Conservation (phyloP, 1,140 invertebrate species). For the Zaprionus vittiger region DNA sequence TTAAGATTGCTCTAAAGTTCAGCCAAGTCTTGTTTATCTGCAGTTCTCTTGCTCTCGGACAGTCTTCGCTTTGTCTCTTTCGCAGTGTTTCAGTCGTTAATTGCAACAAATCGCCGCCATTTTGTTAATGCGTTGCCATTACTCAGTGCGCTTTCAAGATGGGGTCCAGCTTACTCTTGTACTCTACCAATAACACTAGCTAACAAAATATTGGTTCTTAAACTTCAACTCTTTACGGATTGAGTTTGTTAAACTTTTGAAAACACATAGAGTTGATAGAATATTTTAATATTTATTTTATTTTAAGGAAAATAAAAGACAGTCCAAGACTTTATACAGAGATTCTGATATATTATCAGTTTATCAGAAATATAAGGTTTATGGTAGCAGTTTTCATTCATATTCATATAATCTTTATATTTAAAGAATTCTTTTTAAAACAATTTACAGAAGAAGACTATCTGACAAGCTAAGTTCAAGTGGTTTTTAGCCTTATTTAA, state of each 20-base stretch:
- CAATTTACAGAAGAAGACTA: too few relatives aligned
- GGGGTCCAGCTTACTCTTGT: neutral
- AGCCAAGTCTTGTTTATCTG: constrained; percentile 1
- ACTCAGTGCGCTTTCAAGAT: constrained; percentile 43
- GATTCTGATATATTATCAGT: too few relatives aligned
- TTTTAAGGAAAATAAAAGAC: neutral
- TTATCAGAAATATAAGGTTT: too few relatives aligned
- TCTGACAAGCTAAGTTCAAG: neutral
- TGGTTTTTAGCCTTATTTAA: neutral
- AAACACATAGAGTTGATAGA: too few relatives aligned
- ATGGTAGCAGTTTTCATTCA: too few relatives aligned
- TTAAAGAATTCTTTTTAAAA: too few relatives aligned
- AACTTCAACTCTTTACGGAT: neutral
- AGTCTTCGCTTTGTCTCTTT: constrained; percentile 31
- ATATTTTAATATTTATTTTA: too few relatives aligned
- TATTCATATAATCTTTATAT: too few relatives aligned
- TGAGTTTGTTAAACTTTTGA: neutral
- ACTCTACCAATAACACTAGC: neutral
- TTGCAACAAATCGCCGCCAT: constrained; percentile 78
- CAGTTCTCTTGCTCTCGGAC: neutral
- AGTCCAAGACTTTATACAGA: too few relatives aligned
- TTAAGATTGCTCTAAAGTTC: neutral
- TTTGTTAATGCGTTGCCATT: constrained; percentile 62
- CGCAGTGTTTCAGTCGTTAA: constrained; percentile 58
- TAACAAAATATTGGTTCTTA: neutral